These are phyloP conservation scores for Parasteatoda lunata DNA, from an alignment of 2,888 invertebrate species.

Conservation along the genomic window DNA sequence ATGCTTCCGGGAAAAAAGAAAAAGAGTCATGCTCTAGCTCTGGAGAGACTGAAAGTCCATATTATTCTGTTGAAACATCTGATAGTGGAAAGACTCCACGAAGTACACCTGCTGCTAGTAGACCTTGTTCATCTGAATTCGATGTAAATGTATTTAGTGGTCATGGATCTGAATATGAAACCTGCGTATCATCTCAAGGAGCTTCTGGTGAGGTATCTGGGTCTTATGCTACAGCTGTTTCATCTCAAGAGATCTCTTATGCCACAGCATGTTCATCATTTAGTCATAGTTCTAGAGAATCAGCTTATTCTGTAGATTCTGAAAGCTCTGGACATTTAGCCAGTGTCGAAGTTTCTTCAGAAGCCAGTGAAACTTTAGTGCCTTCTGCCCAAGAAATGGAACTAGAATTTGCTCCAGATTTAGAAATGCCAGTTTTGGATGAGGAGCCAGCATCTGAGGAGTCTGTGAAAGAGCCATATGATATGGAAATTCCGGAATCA, in stretches of 20 bases:
- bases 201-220: slow-evolving; percentile 60
- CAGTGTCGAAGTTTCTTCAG: slow-evolving; percentile 89
- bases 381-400: slow-evolving; percentile 88
- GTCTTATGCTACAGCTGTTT: slow-evolving; percentile 80
- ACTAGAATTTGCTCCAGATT: slow-evolving; percentile 79
- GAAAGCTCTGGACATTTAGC: slow-evolving; percentile 91
- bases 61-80: slow-evolving; percentile 89
- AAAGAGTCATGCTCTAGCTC: slow-evolving; percentile 89
- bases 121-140: slow-evolving; percentile 90
- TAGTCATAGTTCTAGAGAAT: slow-evolving; percentile 84
- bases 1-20: slow-evolving; percentile 75
- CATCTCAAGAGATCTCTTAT: slow-evolving; percentile 84
- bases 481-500: slow-evolving; percentile 73
- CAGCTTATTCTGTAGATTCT: slow-evolving; percentile 91
- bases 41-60: slow-evolving; percentile 84
- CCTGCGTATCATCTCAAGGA: slow-evolving; percentile 84
- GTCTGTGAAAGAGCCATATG: slow-evolving; percentile 71
- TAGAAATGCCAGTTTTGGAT: slow-evolving; percentile 76
- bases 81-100: slow-evolving; percentile 77
- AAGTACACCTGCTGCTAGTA: slow-evolving; percentile 77
- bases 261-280: slow-evolving; percentile 89
- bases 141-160: slow-evolving; percentile 77
- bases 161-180: slow-evolving; percentile 87
- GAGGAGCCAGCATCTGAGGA: slow-evolving; percentile 74
- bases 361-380: slow-evolving; percentile 92